Conservation (phyloP, 2,797 vertebrate genomes). For the Cephalopachus bancanus region DNA sequence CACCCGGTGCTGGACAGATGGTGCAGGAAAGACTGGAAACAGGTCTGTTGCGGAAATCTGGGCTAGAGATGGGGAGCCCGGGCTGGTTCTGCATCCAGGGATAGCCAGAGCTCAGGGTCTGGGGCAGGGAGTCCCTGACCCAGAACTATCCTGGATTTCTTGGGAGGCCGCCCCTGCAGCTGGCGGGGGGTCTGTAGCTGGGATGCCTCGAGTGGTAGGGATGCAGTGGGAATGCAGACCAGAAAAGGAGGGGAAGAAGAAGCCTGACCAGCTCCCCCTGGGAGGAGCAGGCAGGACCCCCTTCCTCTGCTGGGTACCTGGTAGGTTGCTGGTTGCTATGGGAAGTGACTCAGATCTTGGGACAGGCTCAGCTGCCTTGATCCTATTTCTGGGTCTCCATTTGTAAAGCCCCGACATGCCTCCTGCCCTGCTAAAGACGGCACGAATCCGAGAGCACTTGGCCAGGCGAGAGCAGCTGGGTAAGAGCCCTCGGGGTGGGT, state of each 20-base stretch:
- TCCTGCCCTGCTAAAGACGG: conserved; percentile 78
- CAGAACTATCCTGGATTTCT: background rate
- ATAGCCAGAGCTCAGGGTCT: background rate
- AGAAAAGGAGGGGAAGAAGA: background rate
- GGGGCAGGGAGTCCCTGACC: background rate
- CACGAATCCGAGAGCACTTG: conserved; percentile 55
- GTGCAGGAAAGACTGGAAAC: background rate
- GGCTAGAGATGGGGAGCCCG: too few relatives aligned
- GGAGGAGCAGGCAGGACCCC: background rate
- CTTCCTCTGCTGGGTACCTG: background rate
- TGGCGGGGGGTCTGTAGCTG: background rate
- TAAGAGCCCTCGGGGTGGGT: conserved; percentile 68
- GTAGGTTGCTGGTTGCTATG: background rate
- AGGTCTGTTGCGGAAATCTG: background rate
- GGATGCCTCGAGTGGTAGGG: background rate
- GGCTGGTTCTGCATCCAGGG: background rate
- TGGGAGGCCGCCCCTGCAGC: background rate
- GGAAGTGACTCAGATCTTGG: background rate
- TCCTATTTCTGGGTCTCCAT: fast-evolving
- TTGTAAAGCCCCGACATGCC: conserved; percentile 64
- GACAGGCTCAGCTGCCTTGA: too few relatives aligned
- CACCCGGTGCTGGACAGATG: fast-evolving
- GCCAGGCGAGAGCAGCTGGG: conserved; percentile 83
- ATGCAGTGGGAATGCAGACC: background rate
- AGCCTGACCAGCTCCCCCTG: background rate